Percentiles rank a stretch among this genome's conserved stretches.
Evolutionary conservation across 2,888 invertebrate species (phyloP).

Genomic region (Dolichopus griseipennis): DNA sequence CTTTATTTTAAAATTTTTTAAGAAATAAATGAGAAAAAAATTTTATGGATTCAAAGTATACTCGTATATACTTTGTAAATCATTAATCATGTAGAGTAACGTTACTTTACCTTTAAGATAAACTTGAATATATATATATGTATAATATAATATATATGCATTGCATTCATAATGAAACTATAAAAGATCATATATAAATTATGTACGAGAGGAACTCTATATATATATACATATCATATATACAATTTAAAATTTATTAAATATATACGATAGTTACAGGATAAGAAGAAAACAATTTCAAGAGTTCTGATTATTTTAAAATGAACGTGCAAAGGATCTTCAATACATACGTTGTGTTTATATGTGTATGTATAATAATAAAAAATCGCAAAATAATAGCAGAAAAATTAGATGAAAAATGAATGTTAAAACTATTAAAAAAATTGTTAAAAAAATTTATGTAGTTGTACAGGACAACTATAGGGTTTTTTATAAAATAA

Average conservation of each 20-base stretch:
- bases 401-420: neutral
- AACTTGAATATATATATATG: neutral
- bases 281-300: neutral
- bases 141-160: no score
- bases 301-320: neutral
- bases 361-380: neutral
- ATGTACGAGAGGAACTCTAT: neutral
- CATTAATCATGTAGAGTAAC: constrained; percentile 3
- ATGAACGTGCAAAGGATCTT: neutral
- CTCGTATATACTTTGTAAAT: neutral
- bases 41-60: neutral
- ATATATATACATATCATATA: neutral
- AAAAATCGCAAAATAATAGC: constrained; percentile 6
- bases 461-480: no score
- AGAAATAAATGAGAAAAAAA: neutral
- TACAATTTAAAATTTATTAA: no score
- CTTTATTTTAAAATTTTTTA: neutral
- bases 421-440: no score
- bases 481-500: no score
- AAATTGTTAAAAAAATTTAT: no score
- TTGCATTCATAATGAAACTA: no score
- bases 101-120: neutral
- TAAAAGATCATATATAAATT: no score
- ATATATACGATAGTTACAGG: neutral
- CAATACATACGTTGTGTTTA: neutral